Evolutionary conservation across 2,113 vertebrate genomes (phyloP), one percentile per base, ranked within the genome.

Genomic region (Oreochromis aureus): DNA sequence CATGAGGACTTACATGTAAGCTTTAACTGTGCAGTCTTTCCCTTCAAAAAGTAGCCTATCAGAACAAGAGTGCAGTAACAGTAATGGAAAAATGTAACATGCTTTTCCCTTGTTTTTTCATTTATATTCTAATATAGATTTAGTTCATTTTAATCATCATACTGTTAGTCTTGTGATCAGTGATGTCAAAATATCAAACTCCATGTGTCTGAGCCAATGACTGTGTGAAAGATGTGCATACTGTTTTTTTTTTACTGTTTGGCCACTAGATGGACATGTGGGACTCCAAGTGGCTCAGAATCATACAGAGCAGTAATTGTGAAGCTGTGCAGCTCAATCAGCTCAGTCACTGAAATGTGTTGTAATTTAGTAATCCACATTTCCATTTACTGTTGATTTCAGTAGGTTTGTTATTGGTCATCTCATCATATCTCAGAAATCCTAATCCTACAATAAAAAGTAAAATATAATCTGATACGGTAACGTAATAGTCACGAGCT

Each of bases 171-270:
- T 58, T 13, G 55, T 27, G 22, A 27, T 58, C 22, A 24, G 6
- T 56, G 19, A 19, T 2, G 4, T 51, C 18, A 18, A 19, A 53
- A 53, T 53, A 53, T 53, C 19, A 53, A 53, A 53, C 51, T n/a
- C 19, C 19, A 10, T 1, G 55, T 27, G 22, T 58, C 6, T 24
- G 22, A 27, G 55, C 55, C 53, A 54, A 10, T 54, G 51, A 54
- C 9, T 0, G 51, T 0, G 18, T 0, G 51, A 54, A 54, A 54
- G 51, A 22, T 1, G n/a, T 0, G n/a, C 54, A 56, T 22, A 24
- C 6, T 13, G 54, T n/a, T 55, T 55, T 24, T 22, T 12, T 48
- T 58, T 27, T 58, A 58, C 12, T 58, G 56, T 58, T 58, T 58
- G 24, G 56, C 13, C 56, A 58, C 13, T 0, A 58, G 55, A 30